A percentile compares a stretch with the other conserved stretches of the same genome.
Evolutionary conservation across 2,113 vertebrate species (phyloP).

Genomic region (Pomatorhinus ruficollis): DNA sequence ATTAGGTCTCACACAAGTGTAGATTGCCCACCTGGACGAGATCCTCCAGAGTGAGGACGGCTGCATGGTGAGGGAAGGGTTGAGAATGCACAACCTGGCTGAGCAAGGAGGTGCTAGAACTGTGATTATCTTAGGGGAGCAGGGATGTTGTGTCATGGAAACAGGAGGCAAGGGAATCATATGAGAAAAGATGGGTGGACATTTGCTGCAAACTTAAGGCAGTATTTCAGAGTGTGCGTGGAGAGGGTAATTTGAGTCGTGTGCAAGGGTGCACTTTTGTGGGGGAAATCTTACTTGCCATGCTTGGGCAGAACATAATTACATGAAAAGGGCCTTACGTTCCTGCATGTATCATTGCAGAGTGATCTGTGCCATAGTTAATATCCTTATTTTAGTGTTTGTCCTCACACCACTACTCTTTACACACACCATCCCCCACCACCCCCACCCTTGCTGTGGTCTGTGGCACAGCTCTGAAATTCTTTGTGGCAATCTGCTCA

Average conservation of each 20-base stretch:
- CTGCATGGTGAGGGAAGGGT: background rate
- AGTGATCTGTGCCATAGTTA: background rate
- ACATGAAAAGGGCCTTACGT: background rate
- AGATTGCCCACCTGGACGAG: background rate
- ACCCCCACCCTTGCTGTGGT: background rate
- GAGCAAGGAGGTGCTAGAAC: background rate
- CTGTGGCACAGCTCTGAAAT: background rate
- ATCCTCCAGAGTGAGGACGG: background rate
- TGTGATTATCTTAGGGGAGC: background rate
- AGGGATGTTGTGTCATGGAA: background rate
- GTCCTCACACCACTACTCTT: background rate
- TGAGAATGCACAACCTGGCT: background rate
- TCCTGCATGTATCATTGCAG: background rate
- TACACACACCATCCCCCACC: no score
- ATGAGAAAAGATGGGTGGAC: background rate
- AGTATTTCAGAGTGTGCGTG: background rate
- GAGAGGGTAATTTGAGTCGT: background rate
- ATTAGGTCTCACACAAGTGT: background rate
- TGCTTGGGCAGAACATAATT: background rate
- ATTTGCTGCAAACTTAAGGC: background rate
- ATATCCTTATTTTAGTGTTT: background rate
- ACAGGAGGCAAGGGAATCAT: background rate
- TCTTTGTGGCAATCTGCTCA: background rate
- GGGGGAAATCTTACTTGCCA: fast-evolving
- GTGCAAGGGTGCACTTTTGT: background rate